A percentile compares a stretch with the other conserved stretches of the same genome.
Evolutionary conservation across 1,140 invertebrate genomes (phyloP).

Genomic region (Saccostrea echinata): DNA sequence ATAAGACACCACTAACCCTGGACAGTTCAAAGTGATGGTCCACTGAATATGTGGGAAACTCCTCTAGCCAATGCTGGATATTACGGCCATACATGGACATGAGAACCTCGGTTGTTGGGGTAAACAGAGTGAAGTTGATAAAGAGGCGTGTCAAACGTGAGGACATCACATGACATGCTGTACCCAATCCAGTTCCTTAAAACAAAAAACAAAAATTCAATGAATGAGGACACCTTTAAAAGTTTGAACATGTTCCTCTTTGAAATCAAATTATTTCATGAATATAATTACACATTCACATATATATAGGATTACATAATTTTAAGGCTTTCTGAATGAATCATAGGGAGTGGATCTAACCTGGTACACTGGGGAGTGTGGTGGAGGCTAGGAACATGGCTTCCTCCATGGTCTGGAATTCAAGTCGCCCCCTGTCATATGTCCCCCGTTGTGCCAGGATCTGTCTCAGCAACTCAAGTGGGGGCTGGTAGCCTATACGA

Average conservation of each 20-base stretch:
- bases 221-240: too few species aligned
- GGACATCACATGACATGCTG: conserved; percentile 73
- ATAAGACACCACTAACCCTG: conserved; percentile 64
- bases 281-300: too few species aligned
- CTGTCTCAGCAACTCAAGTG: conserved; percentile 82
- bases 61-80: conserved; percentile 78
- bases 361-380: conserved; percentile 71
- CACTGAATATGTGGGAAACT: conserved; percentile 78
- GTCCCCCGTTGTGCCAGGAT: conserved; percentile 68
- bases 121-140: conserved; percentile 74
- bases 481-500: conserved; percentile 75
- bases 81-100: conserved; percentile 71
- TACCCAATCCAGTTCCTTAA: conserved; percentile 75
- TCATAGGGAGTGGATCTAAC: conserved; percentile 59
- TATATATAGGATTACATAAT: too few species aligned
- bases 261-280: too few species aligned
- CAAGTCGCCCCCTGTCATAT: conserved; percentile 73
- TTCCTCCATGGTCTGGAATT: conserved; percentile 69
- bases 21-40: conserved; percentile 78
- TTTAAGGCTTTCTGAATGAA: not conserved
- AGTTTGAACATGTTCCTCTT: too few species aligned
- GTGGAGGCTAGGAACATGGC: conserved; percentile 73
- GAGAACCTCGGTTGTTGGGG: conserved; percentile 66
- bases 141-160: conserved; percentile 75
- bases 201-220: not conserved